Base-by-base conservation (phyloP, 2,797 vertebrate species). In the Cheirogaleus major region DNA sequence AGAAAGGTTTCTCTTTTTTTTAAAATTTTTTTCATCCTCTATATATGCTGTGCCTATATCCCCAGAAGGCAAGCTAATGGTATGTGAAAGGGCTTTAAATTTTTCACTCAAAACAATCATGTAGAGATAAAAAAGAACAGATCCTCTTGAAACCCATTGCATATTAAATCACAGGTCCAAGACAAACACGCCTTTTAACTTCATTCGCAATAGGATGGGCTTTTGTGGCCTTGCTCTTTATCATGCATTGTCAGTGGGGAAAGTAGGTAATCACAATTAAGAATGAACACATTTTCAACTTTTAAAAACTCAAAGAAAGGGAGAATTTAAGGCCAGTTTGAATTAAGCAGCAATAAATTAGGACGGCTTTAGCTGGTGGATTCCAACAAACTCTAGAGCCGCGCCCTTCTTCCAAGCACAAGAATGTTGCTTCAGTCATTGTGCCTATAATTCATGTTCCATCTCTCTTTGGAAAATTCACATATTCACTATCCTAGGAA, bases 251-350 rank as follows among this genome's bases (percentile, higher is more conserved):
- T 94, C 84, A 95, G 95, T 75, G 90, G 91, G 93, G 57, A 95
- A 96, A n/a, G 76, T 81, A 83, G 91, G 93, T 95, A 98, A 97
- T 98, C 91, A 93, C 94, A 98, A 88, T 95, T 95, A 98, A 79
- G 80, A 55, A 83, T 52, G 86, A 96, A 61, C 81, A 85, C 22
- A 89, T 92, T 96, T 96, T 63, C 81, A 97, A 94, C 92, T 79
- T 61, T 38, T 52, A 52, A 82, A 78, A 73, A 9, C 10, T 32
- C 50, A 79, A 45, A 50, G 52, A 72, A 86, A 45, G 22, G 13
- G 12, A 89, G 35, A 45, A 20, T 59, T 61, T 63, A 63, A 73
- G 32, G 8, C 4, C 32, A 15, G 20, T 48, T 10, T 67, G 35
- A 76, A 30, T 80, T 45, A 88, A 70, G 23, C 17, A 67, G 10